Conservation (phyloP, 2,797 vertebrate genomes). For the Silurus aristotelis region DNA sequence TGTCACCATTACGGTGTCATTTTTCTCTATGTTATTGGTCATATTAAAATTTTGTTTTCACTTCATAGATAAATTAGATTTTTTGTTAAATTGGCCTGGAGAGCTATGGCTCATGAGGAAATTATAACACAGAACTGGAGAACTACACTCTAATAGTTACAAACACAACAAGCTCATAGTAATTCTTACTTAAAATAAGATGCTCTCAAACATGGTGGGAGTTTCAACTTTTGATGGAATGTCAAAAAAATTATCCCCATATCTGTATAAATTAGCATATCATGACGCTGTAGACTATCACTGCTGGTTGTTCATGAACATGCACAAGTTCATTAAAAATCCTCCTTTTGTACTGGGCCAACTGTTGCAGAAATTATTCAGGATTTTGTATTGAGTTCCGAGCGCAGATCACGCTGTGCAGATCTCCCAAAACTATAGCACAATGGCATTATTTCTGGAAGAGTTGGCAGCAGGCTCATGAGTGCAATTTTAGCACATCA, state of each 20-base stretch:
- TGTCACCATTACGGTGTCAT: neutral
- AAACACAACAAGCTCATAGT: neutral
- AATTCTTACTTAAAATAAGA: neutral
- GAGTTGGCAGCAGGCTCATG: neutral
- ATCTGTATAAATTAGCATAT: neutral
- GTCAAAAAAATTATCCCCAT: too few relatives aligned
- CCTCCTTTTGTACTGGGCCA: neutral
- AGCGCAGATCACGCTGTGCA: neutral
- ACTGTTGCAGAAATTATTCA: constrained; percentile 7
- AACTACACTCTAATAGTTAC: neutral
- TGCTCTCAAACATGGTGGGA: neutral
- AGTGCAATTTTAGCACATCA: constrained; percentile 12
- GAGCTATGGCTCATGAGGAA: neutral
- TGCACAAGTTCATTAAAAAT: neutral
- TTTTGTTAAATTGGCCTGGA: neutral
- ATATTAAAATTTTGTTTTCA: neutral
- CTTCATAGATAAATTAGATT: neutral
- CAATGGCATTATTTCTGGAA: neutral
- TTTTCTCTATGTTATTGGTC: neutral
- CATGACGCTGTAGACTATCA: neutral
- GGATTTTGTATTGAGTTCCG: neutral
- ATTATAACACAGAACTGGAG: too few relatives aligned
- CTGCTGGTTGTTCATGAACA: neutral
- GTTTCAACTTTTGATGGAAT: neutral
- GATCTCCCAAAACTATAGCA: neutral